phyloP scores from a whole-genome alignment of 2,888 invertebrate genomes.

The Listrodromus nycthemerus region DNA sequence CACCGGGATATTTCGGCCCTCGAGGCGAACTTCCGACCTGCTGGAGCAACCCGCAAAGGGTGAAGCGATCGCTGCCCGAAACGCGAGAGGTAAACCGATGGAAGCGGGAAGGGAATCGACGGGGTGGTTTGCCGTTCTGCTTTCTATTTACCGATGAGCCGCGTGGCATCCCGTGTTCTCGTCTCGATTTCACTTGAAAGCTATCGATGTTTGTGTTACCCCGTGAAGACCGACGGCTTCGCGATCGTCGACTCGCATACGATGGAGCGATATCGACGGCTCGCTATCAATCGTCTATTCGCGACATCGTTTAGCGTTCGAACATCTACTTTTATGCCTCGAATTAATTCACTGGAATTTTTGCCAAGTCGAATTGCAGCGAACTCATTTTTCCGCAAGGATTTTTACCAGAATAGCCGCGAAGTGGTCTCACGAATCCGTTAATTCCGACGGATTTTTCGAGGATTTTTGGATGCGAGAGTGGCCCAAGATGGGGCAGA shows the following conservation, averaged over 20 bases:
- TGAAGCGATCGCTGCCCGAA: slow-evolving; percentile 28
- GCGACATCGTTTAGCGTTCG: slow-evolving; percentile 14
- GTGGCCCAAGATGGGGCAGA: too few species aligned
- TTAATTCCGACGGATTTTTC: too few species aligned
- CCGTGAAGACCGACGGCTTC: slow-evolving; percentile 58
- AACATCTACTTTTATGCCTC: slow-evolving; percentile 23
- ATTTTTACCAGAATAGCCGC: too few species aligned
- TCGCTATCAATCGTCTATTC: slow-evolving; percentile 59
- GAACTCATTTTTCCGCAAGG: too few species aligned
- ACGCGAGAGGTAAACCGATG: slow-evolving; percentile 46
- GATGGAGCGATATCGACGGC: slow-evolving; percentile 40
- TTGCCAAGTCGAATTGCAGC: neutral
- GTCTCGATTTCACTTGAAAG: slow-evolving; percentile 73
- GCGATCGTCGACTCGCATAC: slow-evolving; percentile 28
- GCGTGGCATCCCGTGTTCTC: slow-evolving; percentile 60
- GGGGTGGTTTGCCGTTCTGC: slow-evolving; percentile 58
- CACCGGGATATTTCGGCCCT: slow-evolving; percentile 71
- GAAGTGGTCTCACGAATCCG: too few species aligned
- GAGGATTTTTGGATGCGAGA: too few species aligned
- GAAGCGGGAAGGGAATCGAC: slow-evolving; percentile 65
- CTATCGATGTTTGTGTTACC: slow-evolving; percentile 68
- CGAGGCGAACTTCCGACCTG: slow-evolving; percentile 37
- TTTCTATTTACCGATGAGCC: slow-evolving; percentile 51
- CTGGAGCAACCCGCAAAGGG: slow-evolving; percentile 24
- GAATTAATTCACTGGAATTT: neutral